A percentile compares a stretch with the other conserved stretches of the same genome.
phyloP scores from a whole-genome alignment of 2,797 vertebrate genomes.

The Crocidura indochinensis region DNA sequence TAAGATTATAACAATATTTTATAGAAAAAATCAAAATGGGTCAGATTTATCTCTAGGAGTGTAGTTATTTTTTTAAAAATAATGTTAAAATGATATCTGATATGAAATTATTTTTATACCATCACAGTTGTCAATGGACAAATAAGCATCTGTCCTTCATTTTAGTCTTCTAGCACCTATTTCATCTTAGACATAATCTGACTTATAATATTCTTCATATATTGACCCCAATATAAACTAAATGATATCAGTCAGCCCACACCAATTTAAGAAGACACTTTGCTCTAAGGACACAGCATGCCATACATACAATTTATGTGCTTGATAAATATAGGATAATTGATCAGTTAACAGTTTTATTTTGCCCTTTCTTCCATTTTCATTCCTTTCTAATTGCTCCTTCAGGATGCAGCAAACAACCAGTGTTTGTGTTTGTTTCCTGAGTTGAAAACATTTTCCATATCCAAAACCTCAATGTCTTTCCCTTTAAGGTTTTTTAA shows the following conservation, averaged over 20 bases:
- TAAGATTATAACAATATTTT: not conserved
- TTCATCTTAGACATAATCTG: not conserved
- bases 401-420: not conserved
- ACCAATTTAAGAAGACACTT: not conserved
- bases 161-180: not conserved
- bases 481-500: not conserved
- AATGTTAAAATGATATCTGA: not conserved
- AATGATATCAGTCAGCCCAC: not conserved
- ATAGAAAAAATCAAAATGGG: not conserved
- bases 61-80: not conserved
- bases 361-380: not conserved
- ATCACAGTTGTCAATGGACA: not conserved
- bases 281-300: not conserved
- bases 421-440: not conserved
- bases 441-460: constrained; percentile 18
- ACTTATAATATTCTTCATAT: not conserved
- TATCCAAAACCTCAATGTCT: not conserved
- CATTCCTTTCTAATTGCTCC: not conserved
- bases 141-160: not conserved
- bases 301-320: not conserved
- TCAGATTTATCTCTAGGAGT: not conserved
- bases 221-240: not conserved
- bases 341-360: not conserved
- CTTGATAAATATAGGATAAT: not conserved
- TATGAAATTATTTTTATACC: not conserved